Evolutionary conservation across 2,888 invertebrate genomes (phyloP), one percentile per base, ranked within the genome.

Genomic region (Hirudinaria manillensis): DNA sequence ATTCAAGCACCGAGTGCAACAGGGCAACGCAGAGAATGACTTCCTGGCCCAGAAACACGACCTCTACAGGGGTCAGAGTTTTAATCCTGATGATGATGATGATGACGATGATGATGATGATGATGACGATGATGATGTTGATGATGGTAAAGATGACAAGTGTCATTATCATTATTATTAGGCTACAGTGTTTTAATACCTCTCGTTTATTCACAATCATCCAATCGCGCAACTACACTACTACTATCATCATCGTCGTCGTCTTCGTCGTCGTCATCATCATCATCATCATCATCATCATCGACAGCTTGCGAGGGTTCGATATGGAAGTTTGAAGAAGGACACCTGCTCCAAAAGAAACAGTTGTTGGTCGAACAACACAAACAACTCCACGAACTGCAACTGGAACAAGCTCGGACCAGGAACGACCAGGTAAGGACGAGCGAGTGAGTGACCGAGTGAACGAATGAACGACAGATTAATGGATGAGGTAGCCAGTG

Each of bases 241-340:
- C n/a, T n/a, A n/a, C n/a, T n/a, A n/a, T n/a, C n/a, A n/a, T n/a
- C n/a, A n/a, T n/a, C n/a, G n/a, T n/a, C n/a, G n/a, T n/a, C n/a
- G n/a, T 36, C 36, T 16, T 16, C 45, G 16, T 45, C 45, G 16
- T 45, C 45, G n/a, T 61, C 29, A 16, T 61, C 29, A 29, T 27
- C 61, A 61, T n/a, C n/a, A n/a, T 36, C 36, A 45, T 16, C 45
- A 45, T 45, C 45, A 45, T 45, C 45, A 61, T 61, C 29, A 16
- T 61, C 29, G 19, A 16, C 61, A 61, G 61, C 61, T 16, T 61
- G 61, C 61, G 61, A 61, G 29, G 61, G 61, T 61, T 61, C 61
- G 1, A 61, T 61, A 24, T 61, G 61, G 61, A 61, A 29, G 29
- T 29, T 61, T 13, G 61, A 61, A 19, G 61, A 61, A 61, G 61